Percentiles rank a stretch among this genome's conserved stretches.
These are phyloP conservation scores for Willisornis vidua DNA, from an alignment of 2,113 vertebrate genomes.

Conservation along the genomic window DNA sequence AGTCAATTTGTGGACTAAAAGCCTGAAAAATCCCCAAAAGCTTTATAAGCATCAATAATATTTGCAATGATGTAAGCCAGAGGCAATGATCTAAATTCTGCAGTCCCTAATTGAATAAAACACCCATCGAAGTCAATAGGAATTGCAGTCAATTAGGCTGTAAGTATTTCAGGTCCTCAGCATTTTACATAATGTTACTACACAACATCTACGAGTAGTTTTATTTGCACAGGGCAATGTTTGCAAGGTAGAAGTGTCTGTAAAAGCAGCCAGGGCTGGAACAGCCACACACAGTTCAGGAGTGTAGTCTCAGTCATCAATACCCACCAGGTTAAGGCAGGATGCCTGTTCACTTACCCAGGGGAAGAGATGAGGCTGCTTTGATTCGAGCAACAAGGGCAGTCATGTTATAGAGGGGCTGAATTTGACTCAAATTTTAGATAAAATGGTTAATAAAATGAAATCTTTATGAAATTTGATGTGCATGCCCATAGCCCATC, in stretches of 20 bases:
- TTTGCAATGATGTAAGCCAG: slow-evolving; percentile 43
- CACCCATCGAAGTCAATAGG: background rate
- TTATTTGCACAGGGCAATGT: background rate
- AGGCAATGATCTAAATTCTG: slow-evolving; percentile 40
- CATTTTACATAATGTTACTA: background rate
- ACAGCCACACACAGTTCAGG: background rate
- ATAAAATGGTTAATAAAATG: background rate
- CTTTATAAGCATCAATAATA: slow-evolving; percentile 49
- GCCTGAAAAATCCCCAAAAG: slow-evolving; percentile 52
- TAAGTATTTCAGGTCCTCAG: background rate
- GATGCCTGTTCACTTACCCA: fast-evolving
- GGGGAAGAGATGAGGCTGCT: background rate
- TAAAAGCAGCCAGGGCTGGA: background rate
- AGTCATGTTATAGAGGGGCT: background rate
- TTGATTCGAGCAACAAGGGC: background rate
- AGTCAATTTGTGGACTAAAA: slow-evolving; percentile 58
- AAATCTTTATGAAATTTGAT: background rate
- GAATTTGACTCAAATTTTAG: background rate
- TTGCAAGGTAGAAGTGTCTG: background rate
- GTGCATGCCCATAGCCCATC: background rate
- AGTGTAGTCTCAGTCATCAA: background rate
- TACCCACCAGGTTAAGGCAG: background rate
- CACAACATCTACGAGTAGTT: fast-evolving
- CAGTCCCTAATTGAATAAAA: slow-evolving; percentile 37
- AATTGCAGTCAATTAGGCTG: slow-evolving; percentile 9